These are phyloP conservation scores for Telmatherina bonti DNA, from an alignment of 2,797 vertebrate genomes.

Conservation along the genomic window DNA sequence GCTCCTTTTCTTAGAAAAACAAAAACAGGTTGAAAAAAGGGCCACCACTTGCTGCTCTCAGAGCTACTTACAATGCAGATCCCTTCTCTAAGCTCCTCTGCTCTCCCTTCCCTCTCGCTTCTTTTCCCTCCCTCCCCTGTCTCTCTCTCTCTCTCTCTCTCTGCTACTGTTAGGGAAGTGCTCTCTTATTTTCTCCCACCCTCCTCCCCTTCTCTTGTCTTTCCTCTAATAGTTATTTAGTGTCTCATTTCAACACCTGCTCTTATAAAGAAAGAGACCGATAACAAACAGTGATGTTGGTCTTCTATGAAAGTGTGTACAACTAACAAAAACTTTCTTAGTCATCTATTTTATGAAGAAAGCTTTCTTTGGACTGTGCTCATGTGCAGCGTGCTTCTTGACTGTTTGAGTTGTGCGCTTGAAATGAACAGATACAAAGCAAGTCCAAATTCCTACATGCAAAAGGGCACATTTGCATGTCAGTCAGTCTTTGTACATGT, in stretches of 20 bases:
- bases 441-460: not conserved
- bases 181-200: constrained; percentile 67
- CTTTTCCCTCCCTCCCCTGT: constrained; percentile 57
- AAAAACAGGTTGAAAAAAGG: constrained; percentile 69
- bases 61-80: constrained; percentile 80
- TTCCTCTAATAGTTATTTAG: constrained; percentile 81
- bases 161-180: constrained; percentile 74
- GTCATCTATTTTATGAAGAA: not conserved
- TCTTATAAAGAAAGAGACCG: constrained; percentile 54
- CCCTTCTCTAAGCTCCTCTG: constrained; percentile 70
- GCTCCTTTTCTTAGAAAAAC: constrained; percentile 43
- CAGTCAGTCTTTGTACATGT: constrained; percentile 3
- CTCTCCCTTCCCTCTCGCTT: constrained; percentile 63
- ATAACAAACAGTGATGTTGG: constrained; percentile 45
- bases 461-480: constrained; percentile 15
- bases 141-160: constrained; percentile 32
- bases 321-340: constrained; percentile 7
- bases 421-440: constrained; percentile 7
- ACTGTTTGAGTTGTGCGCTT: not conserved
- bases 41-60: constrained; percentile 72
- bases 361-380: not conserved
- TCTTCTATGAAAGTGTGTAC: constrained; percentile 33
- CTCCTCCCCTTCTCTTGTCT: constrained; percentile 67
- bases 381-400: not conserved
- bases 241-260: constrained; percentile 84